These are phyloP conservation scores for Ennomos fuscantarius DNA, from an alignment of 2,888 invertebrate species.

Conservation along the genomic window DNA sequence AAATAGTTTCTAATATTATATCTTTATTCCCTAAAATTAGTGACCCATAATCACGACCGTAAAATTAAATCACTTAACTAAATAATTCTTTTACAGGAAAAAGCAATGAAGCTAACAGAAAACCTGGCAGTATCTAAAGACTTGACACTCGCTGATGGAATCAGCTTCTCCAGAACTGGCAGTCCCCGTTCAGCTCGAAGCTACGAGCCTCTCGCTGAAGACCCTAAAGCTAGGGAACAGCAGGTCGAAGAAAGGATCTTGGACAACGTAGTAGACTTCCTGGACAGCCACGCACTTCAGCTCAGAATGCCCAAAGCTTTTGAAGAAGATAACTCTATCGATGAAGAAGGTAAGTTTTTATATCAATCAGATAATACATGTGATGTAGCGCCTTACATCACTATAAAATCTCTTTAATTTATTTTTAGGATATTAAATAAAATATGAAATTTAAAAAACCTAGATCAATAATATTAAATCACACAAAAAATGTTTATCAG, in stretches of 20 bases:
- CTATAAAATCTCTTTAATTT: no score
- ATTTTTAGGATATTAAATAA: no score
- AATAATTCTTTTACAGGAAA: conserved; percentile 63
- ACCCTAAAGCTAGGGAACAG: conserved; percentile 72
- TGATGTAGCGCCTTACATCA: no score
- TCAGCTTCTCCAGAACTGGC: conserved; percentile 73
- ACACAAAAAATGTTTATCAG: no score
- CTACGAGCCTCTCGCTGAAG: conserved; percentile 73
- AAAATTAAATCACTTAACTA: background rate
- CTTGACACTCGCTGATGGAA: conserved; percentile 68
- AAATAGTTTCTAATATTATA: no score
- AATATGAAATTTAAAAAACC: no score
- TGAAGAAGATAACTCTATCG: conserved; percentile 74
- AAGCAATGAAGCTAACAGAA: conserved; percentile 78
- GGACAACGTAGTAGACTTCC: conserved; percentile 77
- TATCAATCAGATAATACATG: no score
- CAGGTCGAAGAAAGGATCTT: conserved; percentile 77
- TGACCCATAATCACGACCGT: background rate
- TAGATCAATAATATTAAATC: no score
- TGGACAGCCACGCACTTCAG: conserved; percentile 74
- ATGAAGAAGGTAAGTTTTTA: conserved; percentile 72
- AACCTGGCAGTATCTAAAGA: conserved; percentile 76
- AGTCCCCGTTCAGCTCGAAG: conserved; percentile 75
- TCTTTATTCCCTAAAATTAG: background rate
- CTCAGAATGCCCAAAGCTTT: conserved; percentile 78